A percentile compares a stretch with the other conserved stretches of the same genome.
These are phyloP conservation scores for Apteryx mantelli DNA, from an alignment of 2,113 vertebrate genomes.

Conservation along the genomic window DNA sequence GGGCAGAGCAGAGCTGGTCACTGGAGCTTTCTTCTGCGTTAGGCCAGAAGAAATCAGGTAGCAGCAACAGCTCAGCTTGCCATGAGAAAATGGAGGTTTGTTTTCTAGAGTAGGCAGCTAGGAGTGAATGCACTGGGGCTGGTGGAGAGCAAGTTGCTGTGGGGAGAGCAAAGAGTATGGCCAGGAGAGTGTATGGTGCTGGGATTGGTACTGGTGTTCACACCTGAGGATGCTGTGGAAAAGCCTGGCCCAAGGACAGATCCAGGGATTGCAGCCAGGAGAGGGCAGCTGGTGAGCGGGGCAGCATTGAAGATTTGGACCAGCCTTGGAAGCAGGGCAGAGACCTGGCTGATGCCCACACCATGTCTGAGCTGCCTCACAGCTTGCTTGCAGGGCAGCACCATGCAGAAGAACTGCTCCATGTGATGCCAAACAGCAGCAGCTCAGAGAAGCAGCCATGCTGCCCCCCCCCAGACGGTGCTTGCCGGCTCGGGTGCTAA, in stretches of 20 bases:
- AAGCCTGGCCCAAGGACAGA: neutral
- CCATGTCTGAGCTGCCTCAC: neutral
- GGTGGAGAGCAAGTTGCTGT: neutral
- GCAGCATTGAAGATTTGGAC: neutral
- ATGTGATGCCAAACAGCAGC: neutral
- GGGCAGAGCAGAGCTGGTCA: neutral
- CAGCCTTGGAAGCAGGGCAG: neutral
- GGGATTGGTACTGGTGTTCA: neutral
- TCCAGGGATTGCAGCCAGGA: neutral
- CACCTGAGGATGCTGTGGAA: neutral
- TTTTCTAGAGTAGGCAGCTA: neutral
- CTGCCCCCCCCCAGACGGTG: neutral
- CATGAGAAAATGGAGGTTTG: neutral
- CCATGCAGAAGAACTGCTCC: neutral
- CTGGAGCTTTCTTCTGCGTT: neutral
- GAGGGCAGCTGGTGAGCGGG: neutral
- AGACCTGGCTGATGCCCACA: too few relatives aligned
- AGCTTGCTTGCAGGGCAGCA: neutral
- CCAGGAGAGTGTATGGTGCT: neutral
- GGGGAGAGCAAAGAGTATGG: neutral
- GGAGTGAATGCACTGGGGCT: fast-evolving
- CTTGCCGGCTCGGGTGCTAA: neutral
- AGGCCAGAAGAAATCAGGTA: neutral
- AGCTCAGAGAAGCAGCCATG: neutral
- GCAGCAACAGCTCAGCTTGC: neutral